These are phyloP conservation scores for Nixonia krombeini DNA, from an alignment of 1,140 invertebrate species.

Conservation along the genomic window DNA sequence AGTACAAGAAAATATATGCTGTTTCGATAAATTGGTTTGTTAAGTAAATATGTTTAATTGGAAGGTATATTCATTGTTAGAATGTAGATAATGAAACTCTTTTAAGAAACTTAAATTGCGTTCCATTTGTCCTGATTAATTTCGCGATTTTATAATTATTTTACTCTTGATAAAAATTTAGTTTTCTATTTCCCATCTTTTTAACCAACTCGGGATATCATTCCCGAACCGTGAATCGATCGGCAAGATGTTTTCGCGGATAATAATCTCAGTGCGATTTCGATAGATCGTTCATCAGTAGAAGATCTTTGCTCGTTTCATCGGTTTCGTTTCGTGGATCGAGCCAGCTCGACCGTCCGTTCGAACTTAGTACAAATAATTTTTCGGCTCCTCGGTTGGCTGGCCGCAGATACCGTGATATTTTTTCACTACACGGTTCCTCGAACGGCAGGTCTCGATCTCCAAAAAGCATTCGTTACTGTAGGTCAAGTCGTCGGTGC, in stretches of 20 bases:
- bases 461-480: constrained; percentile 93
- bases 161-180: neutral
- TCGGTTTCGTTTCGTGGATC: constrained; percentile 20
- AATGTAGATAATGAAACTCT: too few species aligned
- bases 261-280: neutral
- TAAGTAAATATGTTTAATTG: too few species aligned
- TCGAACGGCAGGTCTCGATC: constrained; percentile 89
- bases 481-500: constrained; percentile 90
- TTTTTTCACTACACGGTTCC: constrained; percentile 76
- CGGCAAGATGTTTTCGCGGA: neutral
- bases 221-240: neutral
- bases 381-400: constrained; percentile 78
- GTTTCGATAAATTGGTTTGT: too few species aligned
- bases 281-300: neutral
- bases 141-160: too few species aligned
- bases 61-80: too few species aligned
- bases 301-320: constrained; percentile 8
- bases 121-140: too few species aligned
- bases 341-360: constrained; percentile 33
- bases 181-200: neutral
- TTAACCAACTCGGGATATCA: neutral
- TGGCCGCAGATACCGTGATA: constrained; percentile 81
- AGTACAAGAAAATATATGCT: too few species aligned
- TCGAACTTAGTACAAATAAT: constrained; percentile 76
- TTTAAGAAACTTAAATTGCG: too few species aligned